These are phyloP conservation scores for Acinonyx jubatus DNA, from an alignment of 2,113 vertebrate species.

Conservation along the genomic window DNA sequence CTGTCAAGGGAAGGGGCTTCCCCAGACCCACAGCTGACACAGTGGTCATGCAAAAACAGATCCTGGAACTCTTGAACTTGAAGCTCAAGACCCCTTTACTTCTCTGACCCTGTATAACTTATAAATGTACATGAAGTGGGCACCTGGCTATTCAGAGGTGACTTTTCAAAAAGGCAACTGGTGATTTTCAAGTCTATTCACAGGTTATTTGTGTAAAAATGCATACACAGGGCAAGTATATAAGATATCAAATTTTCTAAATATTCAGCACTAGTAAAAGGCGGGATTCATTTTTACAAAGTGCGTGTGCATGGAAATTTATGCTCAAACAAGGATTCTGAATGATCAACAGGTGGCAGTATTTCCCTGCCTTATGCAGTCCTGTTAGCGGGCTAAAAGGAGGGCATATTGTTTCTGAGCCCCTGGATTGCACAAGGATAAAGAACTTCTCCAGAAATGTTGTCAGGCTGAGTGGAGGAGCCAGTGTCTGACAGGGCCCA, in stretches of 20 bases:
- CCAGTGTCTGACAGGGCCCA: not conserved
- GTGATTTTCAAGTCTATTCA: not conserved
- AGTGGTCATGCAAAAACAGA: not conserved
- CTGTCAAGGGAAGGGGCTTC: not conserved
- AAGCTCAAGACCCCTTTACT: not conserved
- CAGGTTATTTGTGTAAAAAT: not conserved
- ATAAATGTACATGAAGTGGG: not conserved
- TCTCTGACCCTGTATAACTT: not conserved
- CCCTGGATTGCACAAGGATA: not conserved
- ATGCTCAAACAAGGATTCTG: not conserved
- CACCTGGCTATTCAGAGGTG: not conserved
- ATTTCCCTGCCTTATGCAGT: not conserved
- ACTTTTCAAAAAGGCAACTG: not conserved
- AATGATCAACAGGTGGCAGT: slow-evolving; percentile 71
- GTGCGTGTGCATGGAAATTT: fast-evolving
- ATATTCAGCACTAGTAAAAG: not conserved
- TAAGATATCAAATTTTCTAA: not conserved
- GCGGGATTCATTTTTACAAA: not conserved
- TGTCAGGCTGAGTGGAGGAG: not conserved
- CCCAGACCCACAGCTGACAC: not conserved
- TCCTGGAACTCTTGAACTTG: not conserved
- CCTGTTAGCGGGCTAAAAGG: fast-evolving
- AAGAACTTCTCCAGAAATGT: not conserved
- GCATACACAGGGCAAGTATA: not conserved
- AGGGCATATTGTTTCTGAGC: fast-evolving